These are phyloP conservation scores for Malurus melanocephalus DNA, from an alignment of 2,113 vertebrate genomes.

Conservation along the genomic window DNA sequence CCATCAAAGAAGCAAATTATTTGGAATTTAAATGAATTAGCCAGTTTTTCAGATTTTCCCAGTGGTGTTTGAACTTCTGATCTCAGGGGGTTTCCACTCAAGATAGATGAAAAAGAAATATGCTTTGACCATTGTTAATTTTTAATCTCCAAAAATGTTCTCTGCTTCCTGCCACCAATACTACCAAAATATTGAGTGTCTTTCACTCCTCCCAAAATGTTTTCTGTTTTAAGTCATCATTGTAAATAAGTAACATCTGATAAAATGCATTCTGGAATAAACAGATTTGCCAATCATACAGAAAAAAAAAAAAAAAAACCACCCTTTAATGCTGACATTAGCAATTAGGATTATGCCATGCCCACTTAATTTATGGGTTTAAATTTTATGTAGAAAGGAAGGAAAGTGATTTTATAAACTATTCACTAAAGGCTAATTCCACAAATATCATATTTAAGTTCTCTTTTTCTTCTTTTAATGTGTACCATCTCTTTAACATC, in stretches of 20 bases:
- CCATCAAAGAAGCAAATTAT: slow-evolving; percentile 50
- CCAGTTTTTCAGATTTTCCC: slow-evolving; percentile 46
- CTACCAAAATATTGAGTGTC: slow-evolving; percentile 4
- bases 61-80: neutral
- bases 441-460: neutral
- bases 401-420: neutral
- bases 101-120: slow-evolving; percentile 33
- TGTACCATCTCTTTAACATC: neutral
- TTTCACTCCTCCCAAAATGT: slow-evolving; percentile 38
- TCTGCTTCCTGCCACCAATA: neutral
- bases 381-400: neutral
- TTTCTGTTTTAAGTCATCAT: slow-evolving; percentile 8
- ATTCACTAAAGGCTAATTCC: neutral
- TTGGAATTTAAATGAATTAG: slow-evolving; percentile 36
- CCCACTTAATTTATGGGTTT: neutral
- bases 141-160: slow-evolving; percentile 26
- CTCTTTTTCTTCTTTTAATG: neutral
- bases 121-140: slow-evolving; percentile 9
- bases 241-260: neutral
- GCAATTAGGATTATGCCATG: neutral
- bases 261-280: neutral
- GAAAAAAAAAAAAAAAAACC: neutral
- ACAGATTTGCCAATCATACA: neutral
- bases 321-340: neutral
- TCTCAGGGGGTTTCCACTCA: neutral